phyloP scores from a whole-genome alignment of 92 coral and sea anemone genomes.

The Galaxea fascicularis region DNA sequence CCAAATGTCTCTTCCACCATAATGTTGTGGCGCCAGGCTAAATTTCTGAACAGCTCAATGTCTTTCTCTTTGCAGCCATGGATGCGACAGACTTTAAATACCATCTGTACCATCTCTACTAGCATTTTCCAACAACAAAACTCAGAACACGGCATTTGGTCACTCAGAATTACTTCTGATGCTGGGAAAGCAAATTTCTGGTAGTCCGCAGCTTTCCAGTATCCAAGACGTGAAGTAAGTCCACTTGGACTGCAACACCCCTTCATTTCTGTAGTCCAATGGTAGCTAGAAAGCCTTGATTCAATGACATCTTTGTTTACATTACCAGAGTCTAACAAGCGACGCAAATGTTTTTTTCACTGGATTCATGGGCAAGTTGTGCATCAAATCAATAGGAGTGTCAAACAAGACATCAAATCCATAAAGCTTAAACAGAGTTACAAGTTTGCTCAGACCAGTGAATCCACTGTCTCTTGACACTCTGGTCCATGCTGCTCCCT shows the following conservation, averaged over 20 bases:
- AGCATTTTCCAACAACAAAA: constrained; percentile 56
- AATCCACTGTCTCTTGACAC: no score
- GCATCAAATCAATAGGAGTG: constrained; percentile 72
- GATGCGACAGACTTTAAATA: constrained; percentile 43
- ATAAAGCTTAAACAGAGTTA: constrained; percentile 62
- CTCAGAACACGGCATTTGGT: constrained; percentile 37
- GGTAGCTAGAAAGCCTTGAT: constrained; percentile 59
- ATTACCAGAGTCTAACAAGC: constrained; percentile 40
- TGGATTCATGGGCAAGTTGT: constrained; percentile 71
- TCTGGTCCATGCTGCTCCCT: constrained; percentile 57
- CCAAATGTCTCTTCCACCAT: constrained; percentile 63
- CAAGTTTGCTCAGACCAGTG: constrained; percentile 66
- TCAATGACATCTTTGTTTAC: constrained; percentile 57
- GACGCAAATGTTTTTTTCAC: constrained; percentile 60
- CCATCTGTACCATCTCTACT: constrained; percentile 55
- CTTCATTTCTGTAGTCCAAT: constrained; percentile 72
- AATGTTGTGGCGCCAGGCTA: constrained; percentile 65
- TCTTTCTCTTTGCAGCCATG: constrained; percentile 44
- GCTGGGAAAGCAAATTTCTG: constrained; percentile 64
- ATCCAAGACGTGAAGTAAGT: constrained; percentile 64
- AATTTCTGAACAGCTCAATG: constrained; percentile 52
- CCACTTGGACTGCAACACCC: constrained; percentile 68
- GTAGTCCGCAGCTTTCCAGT: constrained; percentile 73
- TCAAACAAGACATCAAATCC: constrained; percentile 72
- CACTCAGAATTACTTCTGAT: constrained; percentile 61